Base-by-base conservation (phyloP, 2,113 vertebrate species). In the Miniopterus natalensis region DNA sequence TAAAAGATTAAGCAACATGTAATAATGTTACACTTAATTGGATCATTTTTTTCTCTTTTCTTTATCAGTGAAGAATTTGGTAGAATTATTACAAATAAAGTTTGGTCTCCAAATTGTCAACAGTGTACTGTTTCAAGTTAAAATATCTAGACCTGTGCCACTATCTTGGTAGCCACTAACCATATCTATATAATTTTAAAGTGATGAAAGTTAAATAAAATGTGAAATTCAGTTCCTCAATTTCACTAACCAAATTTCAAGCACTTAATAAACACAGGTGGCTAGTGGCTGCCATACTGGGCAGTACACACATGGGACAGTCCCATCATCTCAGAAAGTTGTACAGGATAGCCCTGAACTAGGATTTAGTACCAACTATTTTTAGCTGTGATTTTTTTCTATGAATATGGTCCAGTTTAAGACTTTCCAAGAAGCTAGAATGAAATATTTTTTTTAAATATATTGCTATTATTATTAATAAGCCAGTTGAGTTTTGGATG, bases 1-100 rank as follows among this genome's bases (percentile, higher is more conserved):
- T 79, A 63, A 84, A 89, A 92, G 61, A 91, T 59, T 10, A 51
- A 36, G 61, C 47, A 94, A 49, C 8, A 79, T 23, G 87, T 27
- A 89, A 75, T 59, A 91, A 83, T 78, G 81, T 97, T 86, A 91
- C 4, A 88, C 21, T 59, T 88, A 68, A 65, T 2, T 65, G 12
- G 6, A 53, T 42, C n/a, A 21, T 53, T 78, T 83, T 73, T 91
- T 94, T 25, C 42, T 5, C 57, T 55, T 84, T 95, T 92, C 51
- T 78, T 93, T 61, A 51, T 71, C n/a, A 83, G 9, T 57, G 23
- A 87, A 51, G 13, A 77, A 66, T 80, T 92, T 88, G 20, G 5
- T 90, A 2, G 10, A 45, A 63, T 55, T 61, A 55, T 49, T 95
- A 23, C 40, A 89, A 83, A 81, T 81, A 45, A 20, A 94, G 13